Evolutionary conservation across 2,113 vertebrate species (phyloP), one percentile per base, ranked within the genome.

Genomic region (Rhipidura dahli): DNA sequence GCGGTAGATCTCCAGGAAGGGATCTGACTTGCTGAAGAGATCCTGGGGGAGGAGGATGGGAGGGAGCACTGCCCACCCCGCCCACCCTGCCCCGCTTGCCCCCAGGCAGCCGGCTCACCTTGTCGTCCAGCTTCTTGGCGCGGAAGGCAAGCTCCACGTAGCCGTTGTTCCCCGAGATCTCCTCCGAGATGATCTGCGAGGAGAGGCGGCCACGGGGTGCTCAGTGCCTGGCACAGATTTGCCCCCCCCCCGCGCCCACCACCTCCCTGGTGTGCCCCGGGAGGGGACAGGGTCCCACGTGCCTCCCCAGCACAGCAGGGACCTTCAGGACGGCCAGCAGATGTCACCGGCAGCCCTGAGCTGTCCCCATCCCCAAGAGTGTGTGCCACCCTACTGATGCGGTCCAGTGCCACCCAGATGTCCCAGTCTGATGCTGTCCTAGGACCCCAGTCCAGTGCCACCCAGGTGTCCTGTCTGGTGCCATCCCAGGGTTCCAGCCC

Each of bases 21-120:
- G 99, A 88, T 99, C 99, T 0, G 99, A 99, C 97, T 99, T 99
- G 96, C 99, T 99, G 98, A 99, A 99, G 93, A 99, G 98, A 92
- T 99, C 99, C 99, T 99, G 97, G 39, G 73, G 45, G 40, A 66
- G 54, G 13, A 54, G 31, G 54, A 56, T 4, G 63, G 49, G 23
- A 11, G 11, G 27, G 61, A 59, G 18, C 33, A 3, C 3, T 21
- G 20, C 19, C 53, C 15, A 7, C 44, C 16, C 39, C 23, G 71
- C 20, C 59, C 3, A 0, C 54, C 37, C 59, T 8, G 37, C 49
- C 16, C 63, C 7, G 7, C 13, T 35, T 76, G 6, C 0, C 14
- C 64, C 60, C 1, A 0, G 1, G 40, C 11, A 11, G 68, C 26
- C 0, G 0, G n/a, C 83, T 68, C 93, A 99, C 99, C 99, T 99